phyloP scores from a whole-genome alignment of 1,140 invertebrate genomes.

The Drosophila varians region DNA sequence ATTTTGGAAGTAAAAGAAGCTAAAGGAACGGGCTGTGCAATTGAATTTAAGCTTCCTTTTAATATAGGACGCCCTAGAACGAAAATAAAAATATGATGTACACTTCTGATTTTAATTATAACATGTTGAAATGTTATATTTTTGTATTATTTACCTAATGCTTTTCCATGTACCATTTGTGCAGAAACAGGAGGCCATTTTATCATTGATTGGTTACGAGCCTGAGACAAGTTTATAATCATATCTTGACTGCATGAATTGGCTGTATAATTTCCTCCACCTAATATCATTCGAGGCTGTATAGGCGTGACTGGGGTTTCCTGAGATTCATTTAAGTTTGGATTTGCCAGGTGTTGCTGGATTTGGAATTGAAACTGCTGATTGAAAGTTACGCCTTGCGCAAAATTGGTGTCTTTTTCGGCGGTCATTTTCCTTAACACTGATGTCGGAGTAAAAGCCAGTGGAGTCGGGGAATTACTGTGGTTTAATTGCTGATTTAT shows the following conservation, averaged over 20 bases:
- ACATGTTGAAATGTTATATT: too few relatives aligned
- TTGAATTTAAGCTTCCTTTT: slow-evolving; percentile 62
- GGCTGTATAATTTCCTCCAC: slow-evolving; percentile 60
- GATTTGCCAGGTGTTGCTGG: slow-evolving; percentile 53
- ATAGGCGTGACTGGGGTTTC: slow-evolving; percentile 29
- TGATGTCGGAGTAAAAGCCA: slow-evolving; percentile 95
- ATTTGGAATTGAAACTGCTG: slow-evolving; percentile 71
- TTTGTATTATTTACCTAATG: slow-evolving; percentile 45
- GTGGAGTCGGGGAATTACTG: slow-evolving; percentile 86
- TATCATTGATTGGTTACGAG: slow-evolving; percentile 26
- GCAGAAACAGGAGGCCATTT: slow-evolving; percentile 74
- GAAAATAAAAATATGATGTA: too few relatives aligned
- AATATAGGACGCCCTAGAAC: slow-evolving; percentile 80
- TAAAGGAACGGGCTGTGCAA: slow-evolving; percentile 24
- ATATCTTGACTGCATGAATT: slow-evolving; percentile 38
- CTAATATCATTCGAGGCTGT: slow-evolving; percentile 77
- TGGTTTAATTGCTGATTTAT: slow-evolving; percentile 39
- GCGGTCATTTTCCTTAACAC: slow-evolving; percentile 96
- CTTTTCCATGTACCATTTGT: slow-evolving; percentile 39
- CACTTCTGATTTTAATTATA: too few relatives aligned
- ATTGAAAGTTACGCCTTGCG: slow-evolving; percentile 34
- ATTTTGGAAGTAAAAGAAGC: slow-evolving; percentile 43
- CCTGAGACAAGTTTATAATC: slow-evolving; percentile 45
- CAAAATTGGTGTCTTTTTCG: slow-evolving; percentile 87
- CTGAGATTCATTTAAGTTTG: slow-evolving; percentile 30